A percentile compares a stretch with the other conserved stretches of the same genome.
These are phyloP conservation scores for Abscondita cerata DNA, from an alignment of 2,888 invertebrate species.

Conservation along the genomic window DNA sequence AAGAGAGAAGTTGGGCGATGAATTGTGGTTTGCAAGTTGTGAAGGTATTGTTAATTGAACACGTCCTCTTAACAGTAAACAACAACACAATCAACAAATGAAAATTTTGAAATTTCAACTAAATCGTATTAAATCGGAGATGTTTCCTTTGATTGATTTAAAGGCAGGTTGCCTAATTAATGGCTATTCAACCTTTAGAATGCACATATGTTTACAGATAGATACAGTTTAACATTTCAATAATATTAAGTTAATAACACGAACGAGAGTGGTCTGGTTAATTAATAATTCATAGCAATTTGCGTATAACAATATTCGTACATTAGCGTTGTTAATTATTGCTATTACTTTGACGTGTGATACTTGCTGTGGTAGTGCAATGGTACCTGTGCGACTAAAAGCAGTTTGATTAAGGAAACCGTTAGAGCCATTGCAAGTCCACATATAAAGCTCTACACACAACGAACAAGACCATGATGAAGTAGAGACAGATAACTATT, in stretches of 20 bases:
- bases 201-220: background rate
- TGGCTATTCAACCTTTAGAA: background rate
- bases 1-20: too few species aligned
- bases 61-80: too few species aligned
- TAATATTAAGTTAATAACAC: background rate
- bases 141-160: too few species aligned
- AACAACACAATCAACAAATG: too few species aligned
- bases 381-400: constrained; percentile 8
- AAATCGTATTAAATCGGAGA: too few species aligned
- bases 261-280: background rate
- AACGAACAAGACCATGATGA: constrained; percentile 15
- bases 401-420: constrained; percentile 24
- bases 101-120: too few species aligned
- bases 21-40: too few species aligned
- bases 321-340: background rate
- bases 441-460: constrained; percentile 23
- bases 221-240: background rate
- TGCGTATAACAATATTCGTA: background rate
- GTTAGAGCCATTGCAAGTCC: constrained; percentile 19
- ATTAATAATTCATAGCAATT: constrained; percentile 1
- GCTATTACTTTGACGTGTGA: background rate
- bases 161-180: background rate
- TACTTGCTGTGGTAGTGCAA: background rate
- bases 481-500: constrained; percentile 1
- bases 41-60: too few species aligned